phyloP scores from a whole-genome alignment of 2,113 vertebrate genomes.

The Chaetodon auriga region DNA sequence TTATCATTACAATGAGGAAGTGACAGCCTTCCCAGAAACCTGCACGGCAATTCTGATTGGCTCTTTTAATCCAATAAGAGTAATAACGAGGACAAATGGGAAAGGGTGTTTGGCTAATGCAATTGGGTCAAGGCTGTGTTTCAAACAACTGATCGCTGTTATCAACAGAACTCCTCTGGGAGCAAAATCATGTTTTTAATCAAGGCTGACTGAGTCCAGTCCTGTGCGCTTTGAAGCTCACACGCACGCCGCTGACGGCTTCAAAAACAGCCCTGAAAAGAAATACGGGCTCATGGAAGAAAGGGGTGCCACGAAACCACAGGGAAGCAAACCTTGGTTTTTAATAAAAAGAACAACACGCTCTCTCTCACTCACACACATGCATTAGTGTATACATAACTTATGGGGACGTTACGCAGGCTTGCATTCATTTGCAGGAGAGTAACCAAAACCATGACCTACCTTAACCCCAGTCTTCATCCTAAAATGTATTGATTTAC shows the following conservation, averaged over 20 bases:
- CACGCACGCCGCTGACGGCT: not conserved
- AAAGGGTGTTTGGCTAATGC: slow-evolving; percentile 65
- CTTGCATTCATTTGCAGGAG: no score
- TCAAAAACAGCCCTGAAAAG: not conserved
- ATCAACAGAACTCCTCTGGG: slow-evolving; percentile 24
- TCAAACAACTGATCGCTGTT: slow-evolving; percentile 31
- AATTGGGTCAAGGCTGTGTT: slow-evolving; percentile 56
- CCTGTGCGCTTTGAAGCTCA: not conserved
- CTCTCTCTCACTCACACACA: no score
- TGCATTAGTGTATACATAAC: no score
- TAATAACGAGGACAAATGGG: slow-evolving; percentile 70
- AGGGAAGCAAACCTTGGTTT: not conserved
- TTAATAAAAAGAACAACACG: no score
- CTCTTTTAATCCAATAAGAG: slow-evolving; percentile 70
- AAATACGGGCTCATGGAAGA: not conserved
- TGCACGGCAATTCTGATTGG: slow-evolving; percentile 62
- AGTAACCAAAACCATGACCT: no score
- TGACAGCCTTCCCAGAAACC: slow-evolving; percentile 67
- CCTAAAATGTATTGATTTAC: no score
- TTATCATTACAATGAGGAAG: slow-evolving; percentile 80
- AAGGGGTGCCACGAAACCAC: not conserved
- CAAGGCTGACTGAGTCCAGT: not conserved
- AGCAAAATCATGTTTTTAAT: slow-evolving; percentile 16
- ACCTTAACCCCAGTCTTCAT: no score
- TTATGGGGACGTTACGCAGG: no score